Percentiles rank a stretch among this genome's conserved stretches.
Evolutionary conservation across 2,888 invertebrate genomes (phyloP).

Genomic region (Halocaridina rubra): DNA sequence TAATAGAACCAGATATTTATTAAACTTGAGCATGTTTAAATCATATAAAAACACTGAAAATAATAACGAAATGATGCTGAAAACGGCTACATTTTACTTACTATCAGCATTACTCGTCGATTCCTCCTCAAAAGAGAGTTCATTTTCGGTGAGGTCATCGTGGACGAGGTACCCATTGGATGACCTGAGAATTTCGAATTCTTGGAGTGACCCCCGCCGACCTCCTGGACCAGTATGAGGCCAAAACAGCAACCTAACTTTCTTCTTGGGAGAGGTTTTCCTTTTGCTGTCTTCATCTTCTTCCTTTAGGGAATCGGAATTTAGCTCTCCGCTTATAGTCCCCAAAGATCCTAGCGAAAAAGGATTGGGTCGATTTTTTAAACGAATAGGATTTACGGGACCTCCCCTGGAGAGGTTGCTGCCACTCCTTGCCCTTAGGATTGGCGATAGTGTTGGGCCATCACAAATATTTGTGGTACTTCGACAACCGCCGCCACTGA

Average conservation of each 20-base stretch:
- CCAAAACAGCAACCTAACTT: slow-evolving; percentile 25
- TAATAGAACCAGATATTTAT: too few relatives aligned
- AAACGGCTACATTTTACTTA: too few relatives aligned
- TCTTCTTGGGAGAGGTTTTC: not conserved
- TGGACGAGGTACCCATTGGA: not conserved
- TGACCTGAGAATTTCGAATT: slow-evolving; percentile 8
- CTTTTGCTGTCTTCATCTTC: too few relatives aligned
- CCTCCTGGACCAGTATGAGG: slow-evolving; percentile 16
- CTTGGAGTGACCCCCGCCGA: slow-evolving; percentile 11
- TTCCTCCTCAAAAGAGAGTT: too few relatives aligned
- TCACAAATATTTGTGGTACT: not conserved
- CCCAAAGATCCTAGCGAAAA: not conserved
- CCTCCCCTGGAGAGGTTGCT: not conserved
- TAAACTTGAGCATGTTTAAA: too few relatives aligned
- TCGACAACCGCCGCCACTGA: not conserved
- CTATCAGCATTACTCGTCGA: too few relatives aligned
- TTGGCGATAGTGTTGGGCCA: not conserved
- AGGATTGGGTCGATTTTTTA: not conserved
- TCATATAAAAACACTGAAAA: too few relatives aligned
- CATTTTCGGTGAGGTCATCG: not conserved
- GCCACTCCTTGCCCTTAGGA: not conserved
- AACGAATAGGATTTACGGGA: not conserved
- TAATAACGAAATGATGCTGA: too few relatives aligned
- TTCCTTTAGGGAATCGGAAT: not conserved
- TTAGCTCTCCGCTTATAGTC: not conserved